Percentiles rank a stretch among this genome's conserved stretches.
Conservation (phyloP, 1,140 invertebrate species). For the Rhyzopertha dominica region DNA sequence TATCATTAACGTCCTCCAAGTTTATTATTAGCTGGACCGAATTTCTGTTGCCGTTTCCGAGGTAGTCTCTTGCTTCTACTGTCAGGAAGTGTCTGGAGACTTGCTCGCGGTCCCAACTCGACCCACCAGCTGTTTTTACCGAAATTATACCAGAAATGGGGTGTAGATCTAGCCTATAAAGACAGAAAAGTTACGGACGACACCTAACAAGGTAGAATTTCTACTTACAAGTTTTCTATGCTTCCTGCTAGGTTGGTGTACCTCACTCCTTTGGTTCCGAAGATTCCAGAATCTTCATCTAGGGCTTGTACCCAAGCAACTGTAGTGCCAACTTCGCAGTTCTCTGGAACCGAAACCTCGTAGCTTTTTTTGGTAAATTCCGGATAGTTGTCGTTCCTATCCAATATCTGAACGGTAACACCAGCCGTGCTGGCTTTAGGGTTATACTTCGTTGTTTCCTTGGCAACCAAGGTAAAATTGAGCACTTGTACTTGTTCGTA, state of each 20-base stretch:
- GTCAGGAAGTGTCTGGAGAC: slow-evolving; percentile 83
- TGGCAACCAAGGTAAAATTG: slow-evolving; percentile 81
- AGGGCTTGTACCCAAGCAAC: slow-evolving; percentile 77
- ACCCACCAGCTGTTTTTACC: slow-evolving; percentile 66
- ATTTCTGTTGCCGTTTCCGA: slow-evolving; percentile 81
- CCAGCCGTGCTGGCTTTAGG: slow-evolving; percentile 71
- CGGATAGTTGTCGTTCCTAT: slow-evolving; percentile 93
- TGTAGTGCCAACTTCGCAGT: slow-evolving; percentile 74
- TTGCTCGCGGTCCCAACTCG: slow-evolving; percentile 82
- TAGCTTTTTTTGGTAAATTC: slow-evolving; percentile 77
- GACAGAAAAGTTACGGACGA: background rate
- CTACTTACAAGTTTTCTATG: slow-evolving; percentile 77
- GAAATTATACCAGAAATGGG: slow-evolving; percentile 76
- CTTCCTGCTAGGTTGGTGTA: slow-evolving; percentile 78
- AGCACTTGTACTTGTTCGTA: slow-evolving; percentile 76
- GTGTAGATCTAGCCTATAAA: slow-evolving; percentile 72
- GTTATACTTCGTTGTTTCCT: slow-evolving; percentile 68
- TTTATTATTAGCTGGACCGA: slow-evolving; percentile 81
- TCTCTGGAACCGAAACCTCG: slow-evolving; percentile 75
- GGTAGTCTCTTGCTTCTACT: slow-evolving; percentile 84
- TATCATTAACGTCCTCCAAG: slow-evolving; percentile 86
- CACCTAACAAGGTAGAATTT: background rate
- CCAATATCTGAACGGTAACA: slow-evolving; percentile 78
- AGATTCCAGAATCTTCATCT: slow-evolving; percentile 80
- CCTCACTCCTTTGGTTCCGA: slow-evolving; percentile 79